These are phyloP conservation scores for Clunio marinus DNA, from an alignment of 2,888 invertebrate genomes.

Conservation along the genomic window DNA sequence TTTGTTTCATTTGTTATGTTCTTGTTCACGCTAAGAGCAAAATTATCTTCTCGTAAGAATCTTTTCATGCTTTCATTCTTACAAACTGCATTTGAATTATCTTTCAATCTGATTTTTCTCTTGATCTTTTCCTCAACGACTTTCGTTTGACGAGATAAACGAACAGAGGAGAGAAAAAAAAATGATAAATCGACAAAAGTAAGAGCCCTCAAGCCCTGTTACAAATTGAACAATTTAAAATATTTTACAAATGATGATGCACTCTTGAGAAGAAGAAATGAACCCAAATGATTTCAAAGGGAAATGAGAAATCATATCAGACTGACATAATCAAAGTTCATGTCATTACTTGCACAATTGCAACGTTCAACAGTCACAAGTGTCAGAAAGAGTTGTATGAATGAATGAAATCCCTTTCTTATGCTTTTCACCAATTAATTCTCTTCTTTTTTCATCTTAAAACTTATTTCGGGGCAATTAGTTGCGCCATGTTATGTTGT, in stretches of 20 bases:
- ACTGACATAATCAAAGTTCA: constrained; percentile 25
- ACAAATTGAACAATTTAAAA: not conserved
- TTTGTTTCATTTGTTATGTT: not conserved
- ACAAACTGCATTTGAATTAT: not conserved
- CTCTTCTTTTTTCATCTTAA: not conserved
- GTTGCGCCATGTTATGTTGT: constrained; percentile 37
- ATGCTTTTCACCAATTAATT: constrained; percentile 37
- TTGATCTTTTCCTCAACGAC: not conserved
- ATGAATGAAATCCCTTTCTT: not conserved
- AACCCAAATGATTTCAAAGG: not conserved
- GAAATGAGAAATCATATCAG: not conserved
- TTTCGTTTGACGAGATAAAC: not conserved
- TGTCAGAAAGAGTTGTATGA: constrained; percentile 19
- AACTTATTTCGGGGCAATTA: constrained; percentile 23
- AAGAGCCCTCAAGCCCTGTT: not conserved
- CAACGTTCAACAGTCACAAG: constrained; percentile 17
- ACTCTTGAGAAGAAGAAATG: constrained; percentile 18
- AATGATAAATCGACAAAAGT: not conserved
- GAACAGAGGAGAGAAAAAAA: not conserved
- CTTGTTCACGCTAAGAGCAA: not conserved
- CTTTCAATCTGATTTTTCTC: not conserved
- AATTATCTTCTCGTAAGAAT: constrained; percentile 11
- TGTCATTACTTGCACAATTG: constrained; percentile 12
- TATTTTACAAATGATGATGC: constrained; percentile 10
- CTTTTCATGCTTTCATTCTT: not conserved